Conservation (phyloP, 2,113 vertebrate species). For the Grammomys surdaster region DNA sequence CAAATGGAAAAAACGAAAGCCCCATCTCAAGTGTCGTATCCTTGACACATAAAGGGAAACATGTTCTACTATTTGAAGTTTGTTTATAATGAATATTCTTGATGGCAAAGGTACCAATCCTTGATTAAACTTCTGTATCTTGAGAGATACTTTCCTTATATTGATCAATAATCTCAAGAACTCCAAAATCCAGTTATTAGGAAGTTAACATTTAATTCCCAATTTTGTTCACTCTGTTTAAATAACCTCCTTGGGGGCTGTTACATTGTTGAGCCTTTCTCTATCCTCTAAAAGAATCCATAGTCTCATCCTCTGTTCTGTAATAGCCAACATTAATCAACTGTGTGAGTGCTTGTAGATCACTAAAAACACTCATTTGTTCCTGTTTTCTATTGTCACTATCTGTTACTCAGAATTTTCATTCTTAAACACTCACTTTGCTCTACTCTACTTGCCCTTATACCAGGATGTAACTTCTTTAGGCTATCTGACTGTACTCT, state of each 20-base stretch:
- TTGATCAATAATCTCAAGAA: neutral
- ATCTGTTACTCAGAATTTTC: neutral
- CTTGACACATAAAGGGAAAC: neutral
- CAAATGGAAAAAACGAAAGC: neutral
- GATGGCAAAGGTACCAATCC: neutral
- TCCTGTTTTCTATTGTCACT: neutral
- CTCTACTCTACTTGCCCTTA: neutral
- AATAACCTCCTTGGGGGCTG: neutral
- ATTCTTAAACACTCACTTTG: neutral
- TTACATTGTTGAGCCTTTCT: neutral
- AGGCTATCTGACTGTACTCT: neutral
- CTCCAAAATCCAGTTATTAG: neutral
- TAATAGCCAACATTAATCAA: neutral
- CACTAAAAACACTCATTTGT: neutral
- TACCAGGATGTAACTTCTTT: neutral
- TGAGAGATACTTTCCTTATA: constrained; percentile 29
- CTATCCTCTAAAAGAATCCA: neutral
- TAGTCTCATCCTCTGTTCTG: neutral
- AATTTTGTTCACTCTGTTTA: neutral
- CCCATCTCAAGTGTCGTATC: neutral
- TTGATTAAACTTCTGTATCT: neutral
- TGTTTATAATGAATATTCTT: neutral
- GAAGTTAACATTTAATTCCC: neutral
- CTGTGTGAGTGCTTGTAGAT: neutral
- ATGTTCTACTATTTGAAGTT: constrained; percentile 10